Evolutionary conservation across 2,888 invertebrate species (phyloP), one percentile per base, ranked within the genome.

Genomic region (Macaria liturata): DNA sequence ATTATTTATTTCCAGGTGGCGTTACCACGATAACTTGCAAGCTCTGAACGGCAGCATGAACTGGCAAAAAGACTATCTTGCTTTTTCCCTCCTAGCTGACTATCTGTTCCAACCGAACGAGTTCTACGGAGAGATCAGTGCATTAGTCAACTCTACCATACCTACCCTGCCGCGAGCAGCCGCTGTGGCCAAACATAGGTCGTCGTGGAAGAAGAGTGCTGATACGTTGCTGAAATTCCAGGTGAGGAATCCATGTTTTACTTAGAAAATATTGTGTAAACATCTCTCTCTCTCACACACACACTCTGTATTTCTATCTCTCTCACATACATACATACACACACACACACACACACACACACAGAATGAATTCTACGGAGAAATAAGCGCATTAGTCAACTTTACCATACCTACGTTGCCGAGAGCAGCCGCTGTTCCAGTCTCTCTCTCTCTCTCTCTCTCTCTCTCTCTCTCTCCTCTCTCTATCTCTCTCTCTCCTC

Each of bases 21-120:
- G 89, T 9, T 92, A 91, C 80, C 84, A 88, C 61, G 92, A 92
- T 72, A 92, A 92, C 65, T 76, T 91, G 0, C 92, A 92, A 81
- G 84, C 89, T 0, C 48, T 92, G 1, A 91, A 91, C 77, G 92
- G 92, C 57, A 92, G 91, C 61, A 92, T 92, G 92, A 90, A 89
- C 72, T 92, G 92, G 92, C 90, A 92, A 57, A 83, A 89, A 59
- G 91, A 92, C 65, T 86, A 88, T 65, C 70, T 92, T 0, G 83
- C 89, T 0, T 91, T 92, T 74, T 79, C 76, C n/a, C 70, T 92
- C 0, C 74, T 91, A 0, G 90, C 90, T 0, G 91, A 92, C 74
- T 92, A 92, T 55, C 66, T 92, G 48, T 85, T 92, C 69, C 87
- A 85, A 46, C 85, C 88, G 0, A 88, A 90, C 57, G 91, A 92